Evolutionary conservation across 2,113 vertebrate species (phyloP), one percentile per base, ranked within the genome.

Genomic region (Saguinus imperator): DNA sequence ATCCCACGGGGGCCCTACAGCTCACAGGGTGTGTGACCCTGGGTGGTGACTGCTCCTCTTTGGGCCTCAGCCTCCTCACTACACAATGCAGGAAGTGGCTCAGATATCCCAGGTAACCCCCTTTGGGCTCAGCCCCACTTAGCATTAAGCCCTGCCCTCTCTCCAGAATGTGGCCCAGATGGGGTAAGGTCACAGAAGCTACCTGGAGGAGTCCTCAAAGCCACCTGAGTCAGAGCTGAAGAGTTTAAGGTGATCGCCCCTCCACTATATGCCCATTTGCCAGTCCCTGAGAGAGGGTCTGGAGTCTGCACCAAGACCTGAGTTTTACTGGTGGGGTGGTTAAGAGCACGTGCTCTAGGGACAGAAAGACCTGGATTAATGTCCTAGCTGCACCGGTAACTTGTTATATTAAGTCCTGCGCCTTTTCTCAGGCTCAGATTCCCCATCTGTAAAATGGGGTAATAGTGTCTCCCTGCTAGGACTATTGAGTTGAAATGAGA

Each of bases 371-470:
- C 64, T 35, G 57, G 86, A 52, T 45, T 79, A 66, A 91, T 79
- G 55, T 82, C 12, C 23, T 50, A 91, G 52, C 55, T 86, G 45
- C 11, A 61, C n/a, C 85, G 82, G 45, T 40, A 73, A 87, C 77
- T 35, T 48, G 32, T 50, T 37, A 14, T 17, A 37, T 35, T 48
- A 92, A 88, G 45, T 48, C 55, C 73, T 21, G 45, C 18, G 55
- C 35, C 29, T 83, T 86, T 73, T 43, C 70, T 89, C 29, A 3
- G 89, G 73, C 87, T 97, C 75, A 27, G 73, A 50, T 8, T 84
- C 32, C 88, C 80, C 95, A 94, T 92, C 96, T 97, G 84, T 89
- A 95, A 93, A 97, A 95, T 95, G 96, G 96, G 94, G 61, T 37
- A 43, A 57, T 0, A 87, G 75, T 40, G 87, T 70, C 76, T 85